Evolutionary conservation across 2,113 vertebrate species (phyloP), one percentile per base, ranked within the genome.

Genomic region (Microcebus griseorufus): DNA sequence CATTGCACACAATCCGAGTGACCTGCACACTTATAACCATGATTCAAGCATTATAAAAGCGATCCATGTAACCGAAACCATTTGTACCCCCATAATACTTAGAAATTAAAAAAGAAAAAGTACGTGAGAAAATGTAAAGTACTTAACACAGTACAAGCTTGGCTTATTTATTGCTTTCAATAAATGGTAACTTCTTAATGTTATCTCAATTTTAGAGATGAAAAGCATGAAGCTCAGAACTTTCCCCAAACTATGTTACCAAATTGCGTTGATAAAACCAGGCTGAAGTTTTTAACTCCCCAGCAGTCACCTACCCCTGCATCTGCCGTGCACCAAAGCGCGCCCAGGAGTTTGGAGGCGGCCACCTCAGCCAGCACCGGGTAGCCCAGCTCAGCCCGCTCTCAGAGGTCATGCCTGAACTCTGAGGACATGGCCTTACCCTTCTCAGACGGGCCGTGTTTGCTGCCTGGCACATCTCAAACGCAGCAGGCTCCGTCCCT

Each of bases 81-180:
- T 58, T 58, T 58, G 55, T 58, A 58, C 55, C 55, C 20, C 55
- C 55, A 58, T 22, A 22, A 58, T 22, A 58, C 55, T 58, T 20
- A 22, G 55, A 22, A 22, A 22, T 58, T 8, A 58, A 58, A 58
- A 55, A 22, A 58, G 55, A 22, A 58, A 22, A 58, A 60, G 14
- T 65, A 81, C 81, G 53, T 5, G 9, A 82, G 55, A 89, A 55
- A 27, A 65, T 8, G 1, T 29, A 5, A 65, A 17, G 8, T 12
- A 12, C 17, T 11, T n/a, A 72, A n/a, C 0, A 1, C 2, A 2
- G 7, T 12, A 2, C 48, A 12, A 48, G 48, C 45, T 64, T 12
- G 45, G 55, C 45, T 23, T 10, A 16, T 23, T 39, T 8, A 16
- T 23, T 39, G 45, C 25, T 18, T 32, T 42, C 27, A 64, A 32